Evolutionary conservation across 2,888 invertebrate species (phyloP).

Genomic region (Acanthosoma haemorrhoidale): DNA sequence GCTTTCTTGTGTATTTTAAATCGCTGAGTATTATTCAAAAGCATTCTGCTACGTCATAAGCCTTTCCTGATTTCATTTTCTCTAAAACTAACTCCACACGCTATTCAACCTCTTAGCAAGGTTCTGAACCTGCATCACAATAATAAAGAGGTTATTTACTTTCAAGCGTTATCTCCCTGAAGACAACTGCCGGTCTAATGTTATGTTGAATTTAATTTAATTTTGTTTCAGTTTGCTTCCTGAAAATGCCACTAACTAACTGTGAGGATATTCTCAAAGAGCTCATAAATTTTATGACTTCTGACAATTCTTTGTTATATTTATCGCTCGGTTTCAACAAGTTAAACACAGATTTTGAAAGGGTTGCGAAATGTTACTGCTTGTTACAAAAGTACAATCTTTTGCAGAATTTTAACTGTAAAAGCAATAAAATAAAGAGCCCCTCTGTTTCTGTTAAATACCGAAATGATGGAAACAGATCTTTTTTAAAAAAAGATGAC

Average conservation of each 20-base stretch:
- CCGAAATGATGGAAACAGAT: slow-evolving; percentile 42
- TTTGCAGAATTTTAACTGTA: slow-evolving; percentile 46
- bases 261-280: slow-evolving; percentile 31
- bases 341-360: slow-evolving; percentile 48
- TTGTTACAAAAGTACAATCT: slow-evolving; percentile 48
- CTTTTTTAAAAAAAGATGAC: slow-evolving; percentile 38
- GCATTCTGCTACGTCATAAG: no score
- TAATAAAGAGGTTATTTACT: no score
- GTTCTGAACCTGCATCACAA: no score
- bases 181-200: no score
- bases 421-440: slow-evolving; percentile 41
- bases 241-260: slow-evolving; percentile 18
- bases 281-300: slow-evolving; percentile 29
- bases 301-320: slow-evolving; percentile 14
- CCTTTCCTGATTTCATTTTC: no score
- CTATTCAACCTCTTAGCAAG: no score
- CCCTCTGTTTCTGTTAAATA: slow-evolving; percentile 42
- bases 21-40: no score
- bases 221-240: no score
- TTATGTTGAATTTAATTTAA: no score
- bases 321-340: slow-evolving; percentile 43
- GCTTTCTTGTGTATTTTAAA: no score
- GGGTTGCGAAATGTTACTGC: slow-evolving; percentile 51
- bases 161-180: no score
- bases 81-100: no score